Evolutionary conservation across 2,113 vertebrate species (phyloP), one percentile per base, ranked within the genome.

Genomic region (Lycocorax pyrrhopterus): DNA sequence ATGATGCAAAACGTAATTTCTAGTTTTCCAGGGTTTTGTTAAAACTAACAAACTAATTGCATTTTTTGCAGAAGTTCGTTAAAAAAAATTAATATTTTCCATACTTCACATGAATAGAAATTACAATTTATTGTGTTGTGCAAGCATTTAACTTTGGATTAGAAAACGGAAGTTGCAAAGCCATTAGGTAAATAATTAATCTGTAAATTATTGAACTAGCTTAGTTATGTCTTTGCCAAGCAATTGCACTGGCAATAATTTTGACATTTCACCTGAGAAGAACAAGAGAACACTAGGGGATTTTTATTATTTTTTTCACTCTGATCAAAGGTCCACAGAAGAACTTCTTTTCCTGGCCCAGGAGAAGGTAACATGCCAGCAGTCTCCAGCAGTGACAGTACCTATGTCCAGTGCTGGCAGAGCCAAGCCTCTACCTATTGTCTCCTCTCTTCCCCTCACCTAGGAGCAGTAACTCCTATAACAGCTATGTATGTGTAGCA

Each of bases 401-500:
- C 8, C 30, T 44, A 16, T 5, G 30, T 8, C n/a, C 22, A 91
- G 37, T 26, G 37, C 1, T n/a, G 18, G 52, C 53, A 85, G 33
- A 85, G 33, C 23, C 21, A 49, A 63, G 41, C 12, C 51, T 71
- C n/a, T 29, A 26, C 26, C 68, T 43, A 5, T 10, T 62, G 26
- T 53, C 32, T 73, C 18, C 60, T 27, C 11, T 39, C 52, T 16
- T 62, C 33, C 37, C 75, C 60, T 92, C 75, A 37, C 12, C 8
- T 4, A 37, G 78, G 22, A 93, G 75, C 63, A 93, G 26, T 37
- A 79, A 47, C 13, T 69, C 33, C 21, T 15, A 1, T 3, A 59
- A 56, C 0, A 75, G 13, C 5, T 52, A 3, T 10, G 21, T 4
- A 33, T 15, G 8, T 39, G 20, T 1, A 26, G 39, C 6, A 30